A percentile compares a stretch with the other conserved stretches of the same genome.
These are phyloP conservation scores for Platalea minor DNA, from an alignment of 2,797 vertebrate species.

Conservation along the genomic window DNA sequence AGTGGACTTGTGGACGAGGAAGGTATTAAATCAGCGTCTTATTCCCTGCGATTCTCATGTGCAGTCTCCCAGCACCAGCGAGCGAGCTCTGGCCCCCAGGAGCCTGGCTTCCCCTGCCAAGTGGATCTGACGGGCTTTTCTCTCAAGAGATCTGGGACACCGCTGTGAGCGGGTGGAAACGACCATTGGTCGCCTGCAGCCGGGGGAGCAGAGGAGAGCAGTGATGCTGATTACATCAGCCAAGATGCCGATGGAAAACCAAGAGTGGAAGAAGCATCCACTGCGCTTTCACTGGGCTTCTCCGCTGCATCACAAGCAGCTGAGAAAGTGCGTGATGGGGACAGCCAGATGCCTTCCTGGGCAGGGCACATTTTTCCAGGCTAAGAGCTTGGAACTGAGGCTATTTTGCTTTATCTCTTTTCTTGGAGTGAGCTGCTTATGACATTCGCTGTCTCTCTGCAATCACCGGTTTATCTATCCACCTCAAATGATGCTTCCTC, in stretches of 20 bases:
- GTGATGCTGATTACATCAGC: background rate
- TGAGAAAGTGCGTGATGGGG: background rate
- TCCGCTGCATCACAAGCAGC: background rate
- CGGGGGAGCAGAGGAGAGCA: background rate
- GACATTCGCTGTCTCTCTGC: conserved; percentile 15
- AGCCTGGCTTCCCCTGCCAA: background rate
- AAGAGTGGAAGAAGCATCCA: background rate
- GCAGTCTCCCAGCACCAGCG: background rate
- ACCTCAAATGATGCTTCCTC: conserved; percentile 51
- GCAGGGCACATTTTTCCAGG: background rate
- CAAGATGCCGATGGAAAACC: background rate
- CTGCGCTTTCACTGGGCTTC: background rate
- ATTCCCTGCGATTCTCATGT: fast-evolving
- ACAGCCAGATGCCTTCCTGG: background rate
- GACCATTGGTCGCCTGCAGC: background rate
- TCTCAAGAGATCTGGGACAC: background rate
- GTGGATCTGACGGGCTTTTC: background rate
- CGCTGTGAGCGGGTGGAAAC: background rate
- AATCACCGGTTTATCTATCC: conserved; percentile 38
- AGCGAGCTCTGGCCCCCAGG: background rate
- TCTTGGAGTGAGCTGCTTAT: background rate
- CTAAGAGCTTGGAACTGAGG: background rate
- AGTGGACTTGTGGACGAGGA: background rate
- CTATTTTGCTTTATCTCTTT: background rate
- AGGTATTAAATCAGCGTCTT: background rate